Evolutionary conservation across 2,797 vertebrate species (phyloP).

Genomic region (Cynopterus sphinx): DNA sequence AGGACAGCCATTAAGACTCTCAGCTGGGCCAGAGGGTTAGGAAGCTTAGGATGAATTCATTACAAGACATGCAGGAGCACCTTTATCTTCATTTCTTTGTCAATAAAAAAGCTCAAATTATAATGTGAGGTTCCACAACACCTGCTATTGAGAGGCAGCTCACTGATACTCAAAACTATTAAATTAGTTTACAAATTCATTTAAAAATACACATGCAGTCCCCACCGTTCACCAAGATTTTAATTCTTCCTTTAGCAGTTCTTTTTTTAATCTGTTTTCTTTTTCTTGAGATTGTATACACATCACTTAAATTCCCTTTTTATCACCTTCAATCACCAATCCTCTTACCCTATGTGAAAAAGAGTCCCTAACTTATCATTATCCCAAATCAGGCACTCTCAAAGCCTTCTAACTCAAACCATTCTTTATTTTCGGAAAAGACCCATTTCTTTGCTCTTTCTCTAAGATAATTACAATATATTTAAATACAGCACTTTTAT

Average conservation of each 20-base stretch:
- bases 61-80: background rate
- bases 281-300: background rate
- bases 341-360: background rate
- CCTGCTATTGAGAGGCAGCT: background rate
- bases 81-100: background rate
- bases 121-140: background rate
- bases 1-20: background rate
- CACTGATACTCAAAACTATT: background rate
- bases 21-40: background rate
- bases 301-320: background rate
- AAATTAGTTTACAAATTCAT: background rate
- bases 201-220: background rate
- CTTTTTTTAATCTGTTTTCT: background rate
- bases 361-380: background rate
- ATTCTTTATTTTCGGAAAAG: constrained; percentile 11
- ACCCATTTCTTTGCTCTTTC: constrained; percentile 8
- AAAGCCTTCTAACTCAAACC: background rate
- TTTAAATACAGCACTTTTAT: background rate
- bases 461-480: background rate
- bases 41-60: background rate
- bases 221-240: background rate
- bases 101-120: background rate
- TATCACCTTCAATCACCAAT: background rate
- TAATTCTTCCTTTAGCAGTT: background rate
- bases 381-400: background rate